phyloP scores from a whole-genome alignment of 2,888 invertebrate species.

The Thysanoteuthis rhombus region DNA sequence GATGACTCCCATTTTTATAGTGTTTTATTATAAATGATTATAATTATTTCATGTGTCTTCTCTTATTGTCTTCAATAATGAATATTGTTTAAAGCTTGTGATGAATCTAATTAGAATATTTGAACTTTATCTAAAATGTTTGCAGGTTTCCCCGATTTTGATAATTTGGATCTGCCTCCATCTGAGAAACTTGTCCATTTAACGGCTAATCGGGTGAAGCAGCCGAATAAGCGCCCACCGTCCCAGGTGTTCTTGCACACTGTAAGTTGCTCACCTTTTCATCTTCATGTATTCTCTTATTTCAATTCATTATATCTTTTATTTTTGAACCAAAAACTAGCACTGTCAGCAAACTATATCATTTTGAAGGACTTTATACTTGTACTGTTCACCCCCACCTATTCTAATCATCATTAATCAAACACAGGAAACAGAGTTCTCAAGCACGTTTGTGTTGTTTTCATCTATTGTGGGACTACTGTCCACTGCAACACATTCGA shows the following conservation, averaged over 20 bases:
- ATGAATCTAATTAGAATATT: not conserved
- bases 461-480: no score
- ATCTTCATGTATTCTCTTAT: not conserved
- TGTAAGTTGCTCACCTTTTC: conserved; percentile 44
- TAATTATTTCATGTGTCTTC: no score
- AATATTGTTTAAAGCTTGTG: not conserved
- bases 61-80: no score
- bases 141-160: conserved; percentile 46
- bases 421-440: no score
- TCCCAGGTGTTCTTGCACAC: conserved; percentile 69
- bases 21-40: no score
- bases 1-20: no score
- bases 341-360: no score
- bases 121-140: not conserved
- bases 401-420: no score
- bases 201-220: conserved; percentile 71
- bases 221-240: conserved; percentile 77
- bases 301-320: not conserved
- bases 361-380: no score
- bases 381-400: no score
- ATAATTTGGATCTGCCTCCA: conserved; percentile 51
- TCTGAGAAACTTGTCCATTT: conserved; percentile 65
- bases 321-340: not conserved
- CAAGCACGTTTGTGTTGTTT: no score
- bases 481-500: no score